Evolutionary conservation across 2,888 invertebrate genomes (phyloP), one percentile per base, ranked within the genome.

Genomic region (Drepana falcataria): DNA sequence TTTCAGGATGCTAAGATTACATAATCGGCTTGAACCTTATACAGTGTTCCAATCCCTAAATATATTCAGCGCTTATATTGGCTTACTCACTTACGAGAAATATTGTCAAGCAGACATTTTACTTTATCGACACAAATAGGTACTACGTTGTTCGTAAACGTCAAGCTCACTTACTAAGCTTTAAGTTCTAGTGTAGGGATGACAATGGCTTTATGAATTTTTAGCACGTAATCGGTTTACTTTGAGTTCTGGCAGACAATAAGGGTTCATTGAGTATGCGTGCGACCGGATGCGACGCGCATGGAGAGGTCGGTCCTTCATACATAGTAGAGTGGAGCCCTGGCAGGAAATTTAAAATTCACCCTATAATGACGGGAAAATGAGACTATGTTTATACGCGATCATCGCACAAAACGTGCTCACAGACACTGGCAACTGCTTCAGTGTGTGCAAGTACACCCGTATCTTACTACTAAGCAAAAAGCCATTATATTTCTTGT

Each of bases 181-280:
- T 77, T 73, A 75, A 71, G 68, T 69, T 69, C 73, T 78, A 68
- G 70, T 70, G 69, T 65, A 66, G 76, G 76, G 78, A 82, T 76
- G 80, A 80, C 81, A 81, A 79, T 78, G 71, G 72, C 75, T 83
- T 81, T 86, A 87, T 87, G 82, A 85, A 85, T 87, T 86, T 86
- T 87, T 83, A 83, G 82, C 81, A 73, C 76, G 79, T 86, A 86
- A 86, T 87, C 81, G 81, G 82, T 86, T 86, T 83, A 87, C 79
- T 79, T 80, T 74, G 77, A 81, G 79, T 79, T 77, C 68, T 73
- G 75, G 68, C 77, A 78, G 77, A 85, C 83, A 84, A 83, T 81
- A 75, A 77, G 70, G 71, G 77, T 72, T 77, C 79, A 77, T 81
- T 82, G 70, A 68, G 71, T 79, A 85, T 82, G 84, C 80, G 81